phyloP scores from a whole-genome alignment of 2,888 invertebrate species.

The Coleophora deauratella region DNA sequence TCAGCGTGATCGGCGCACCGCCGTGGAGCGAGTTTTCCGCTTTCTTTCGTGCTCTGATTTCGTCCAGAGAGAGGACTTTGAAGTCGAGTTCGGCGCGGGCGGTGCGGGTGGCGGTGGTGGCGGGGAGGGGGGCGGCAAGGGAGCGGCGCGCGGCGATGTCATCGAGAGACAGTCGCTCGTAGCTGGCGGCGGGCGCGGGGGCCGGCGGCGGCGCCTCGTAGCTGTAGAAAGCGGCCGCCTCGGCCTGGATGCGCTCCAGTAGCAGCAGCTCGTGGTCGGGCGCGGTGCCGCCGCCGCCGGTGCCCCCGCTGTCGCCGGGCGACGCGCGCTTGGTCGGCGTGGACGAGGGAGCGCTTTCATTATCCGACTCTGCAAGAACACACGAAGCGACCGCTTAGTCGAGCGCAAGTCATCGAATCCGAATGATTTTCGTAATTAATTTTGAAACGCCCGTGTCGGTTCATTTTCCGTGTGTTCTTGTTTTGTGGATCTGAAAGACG shows the following conservation, averaged over 20 bases:
- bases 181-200: conserved; percentile 42
- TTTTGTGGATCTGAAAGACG: conserved; percentile 49
- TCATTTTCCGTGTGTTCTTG: conserved; percentile 56
- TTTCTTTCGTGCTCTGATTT: conserved; percentile 61
- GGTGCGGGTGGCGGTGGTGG: conserved; percentile 25
- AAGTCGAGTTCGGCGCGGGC: conserved; percentile 48
- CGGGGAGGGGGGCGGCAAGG: conserved; percentile 56
- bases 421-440: conserved; percentile 70
- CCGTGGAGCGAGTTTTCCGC: conserved; percentile 29
- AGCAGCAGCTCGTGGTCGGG: conserved; percentile 81
- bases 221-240: conserved; percentile 81
- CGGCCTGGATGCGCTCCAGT: conserved; percentile 80
- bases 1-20: conserved; percentile 45
- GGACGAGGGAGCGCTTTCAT: conserved; percentile 79
- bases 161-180: conserved; percentile 66
- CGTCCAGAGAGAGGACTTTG: conserved; percentile 66
- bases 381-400: conserved; percentile 59
- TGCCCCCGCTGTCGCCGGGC: conserved; percentile 29
- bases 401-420: conserved; percentile 20
- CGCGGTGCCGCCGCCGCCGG: conserved; percentile 38
- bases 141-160: conserved; percentile 53
- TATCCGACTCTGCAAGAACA: conserved; percentile 87
- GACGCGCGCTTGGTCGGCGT: conserved; percentile 70
- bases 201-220: conserved; percentile 60
- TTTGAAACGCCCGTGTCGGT: conserved; percentile 56